A percentile compares a stretch with the other conserved stretches of the same genome.
These are phyloP conservation scores for Ochotona curzoniae DNA, from an alignment of 2,113 vertebrate species.

Conservation along the genomic window DNA sequence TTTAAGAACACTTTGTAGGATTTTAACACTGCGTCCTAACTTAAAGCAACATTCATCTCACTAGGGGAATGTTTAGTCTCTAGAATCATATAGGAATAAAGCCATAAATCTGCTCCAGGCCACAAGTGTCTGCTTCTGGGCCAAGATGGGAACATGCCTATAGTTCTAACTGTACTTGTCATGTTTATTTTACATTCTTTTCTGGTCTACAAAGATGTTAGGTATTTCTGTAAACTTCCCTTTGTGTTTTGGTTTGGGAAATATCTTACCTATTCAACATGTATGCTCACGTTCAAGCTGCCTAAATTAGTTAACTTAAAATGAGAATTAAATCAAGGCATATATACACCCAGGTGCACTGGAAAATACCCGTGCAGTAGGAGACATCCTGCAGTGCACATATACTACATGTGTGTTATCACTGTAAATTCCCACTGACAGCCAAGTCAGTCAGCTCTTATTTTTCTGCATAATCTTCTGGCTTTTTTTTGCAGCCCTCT, in stretches of 20 bases:
- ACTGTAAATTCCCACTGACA: background rate
- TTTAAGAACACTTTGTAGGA: background rate
- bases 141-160: background rate
- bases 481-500: background rate
- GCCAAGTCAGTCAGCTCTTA: background rate
- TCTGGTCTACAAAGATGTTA: background rate
- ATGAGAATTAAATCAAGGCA: background rate
- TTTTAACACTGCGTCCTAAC: background rate
- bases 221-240: background rate
- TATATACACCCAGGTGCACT: background rate
- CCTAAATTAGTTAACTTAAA: background rate
- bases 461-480: background rate
- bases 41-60: background rate
- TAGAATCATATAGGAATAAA: background rate
- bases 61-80: background rate
- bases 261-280: constrained; percentile 4
- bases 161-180: background rate
- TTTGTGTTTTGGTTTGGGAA: constrained; percentile 8
- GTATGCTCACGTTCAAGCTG: background rate
- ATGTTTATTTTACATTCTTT: background rate
- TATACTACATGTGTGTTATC: background rate
- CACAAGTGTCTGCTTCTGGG: background rate
- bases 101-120: background rate
- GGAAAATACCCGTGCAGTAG: background rate
- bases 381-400: background rate